Percentiles rank a stretch among this genome's conserved stretches.
phyloP scores from a whole-genome alignment of 2,797 vertebrate genomes.

The Clarias platycephalus region DNA sequence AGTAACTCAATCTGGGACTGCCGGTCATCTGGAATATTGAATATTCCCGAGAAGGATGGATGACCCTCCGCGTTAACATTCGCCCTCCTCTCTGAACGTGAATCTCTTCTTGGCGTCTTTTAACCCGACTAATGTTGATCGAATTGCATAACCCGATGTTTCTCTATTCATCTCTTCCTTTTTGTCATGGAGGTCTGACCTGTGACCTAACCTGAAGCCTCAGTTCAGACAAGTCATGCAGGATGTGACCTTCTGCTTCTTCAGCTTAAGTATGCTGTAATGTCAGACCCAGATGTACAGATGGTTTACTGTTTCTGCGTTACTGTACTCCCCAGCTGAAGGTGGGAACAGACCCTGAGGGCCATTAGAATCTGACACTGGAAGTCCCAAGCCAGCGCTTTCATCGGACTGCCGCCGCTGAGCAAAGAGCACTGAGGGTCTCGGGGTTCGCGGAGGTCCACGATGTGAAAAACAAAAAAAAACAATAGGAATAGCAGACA shows the following conservation, averaged over 20 bases:
- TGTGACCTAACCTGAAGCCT: slow-evolving; percentile 12
- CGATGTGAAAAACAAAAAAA: slow-evolving; percentile 19
- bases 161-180: background rate
- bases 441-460: slow-evolving; percentile 6
- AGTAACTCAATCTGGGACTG: background rate
- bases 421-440: slow-evolving; percentile 8
- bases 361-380: slow-evolving; percentile 31
- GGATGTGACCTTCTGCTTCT: slow-evolving; percentile 7
- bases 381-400: slow-evolving; percentile 17
- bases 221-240: slow-evolving; percentile 21
- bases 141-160: background rate
- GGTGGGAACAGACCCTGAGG: slow-evolving; percentile 22
- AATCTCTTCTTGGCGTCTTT: background rate
- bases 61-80: background rate
- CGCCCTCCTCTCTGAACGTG: background rate
- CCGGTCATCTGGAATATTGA: background rate
- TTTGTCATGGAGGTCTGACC: slow-evolving; percentile 32
- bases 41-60: background rate
- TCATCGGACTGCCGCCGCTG: slow-evolving; percentile 15
- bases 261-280: slow-evolving; percentile 20
- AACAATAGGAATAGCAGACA: background rate
- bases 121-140: background rate
- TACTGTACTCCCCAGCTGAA: slow-evolving; percentile 17
- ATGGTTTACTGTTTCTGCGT: slow-evolving; percentile 23
- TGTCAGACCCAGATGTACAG: slow-evolving; percentile 39